Conservation (phyloP, 2,113 vertebrate species). For the Heterotis niloticus region DNA sequence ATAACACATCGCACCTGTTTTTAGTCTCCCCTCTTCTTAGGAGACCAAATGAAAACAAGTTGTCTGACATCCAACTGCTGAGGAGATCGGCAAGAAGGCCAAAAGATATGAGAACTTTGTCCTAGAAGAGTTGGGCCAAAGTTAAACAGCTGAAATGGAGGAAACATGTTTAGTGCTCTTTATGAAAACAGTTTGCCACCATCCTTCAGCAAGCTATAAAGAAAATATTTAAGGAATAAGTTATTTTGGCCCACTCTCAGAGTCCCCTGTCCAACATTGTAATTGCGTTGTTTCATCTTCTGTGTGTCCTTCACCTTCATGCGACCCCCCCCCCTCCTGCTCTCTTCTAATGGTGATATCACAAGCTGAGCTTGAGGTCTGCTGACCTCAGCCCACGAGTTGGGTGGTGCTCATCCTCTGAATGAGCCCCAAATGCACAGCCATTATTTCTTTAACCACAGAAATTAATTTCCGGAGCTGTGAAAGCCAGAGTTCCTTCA, state of each 20-base stretch:
- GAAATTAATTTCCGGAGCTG: constrained; percentile 40
- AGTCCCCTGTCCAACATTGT: constrained; percentile 42
- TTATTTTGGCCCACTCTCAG: constrained; percentile 44
- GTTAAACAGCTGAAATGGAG: neutral
- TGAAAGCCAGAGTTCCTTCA: constrained; percentile 7
- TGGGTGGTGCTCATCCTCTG: no score
- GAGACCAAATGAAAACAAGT: constrained; percentile 34
- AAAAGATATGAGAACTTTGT: constrained; percentile 37
- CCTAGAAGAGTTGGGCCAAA: constrained; percentile 25
- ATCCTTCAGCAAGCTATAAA: constrained; percentile 39
- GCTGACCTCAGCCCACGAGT: neutral
- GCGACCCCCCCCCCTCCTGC: constrained; percentile 34
- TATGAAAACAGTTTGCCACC: constrained; percentile 50
- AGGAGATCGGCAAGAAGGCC: constrained; percentile 15
- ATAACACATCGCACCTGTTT: constrained; percentile 45
- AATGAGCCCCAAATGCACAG: constrained; percentile 19
- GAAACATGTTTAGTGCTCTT: constrained; percentile 30
- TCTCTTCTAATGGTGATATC: neutral
- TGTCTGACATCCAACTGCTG: constrained; percentile 6
- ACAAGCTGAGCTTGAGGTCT: neutral
- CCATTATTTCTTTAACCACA: constrained; percentile 32
- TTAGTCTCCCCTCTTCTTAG: constrained; percentile 34
- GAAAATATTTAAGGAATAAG: constrained; percentile 48
- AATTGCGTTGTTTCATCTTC: constrained; percentile 32
- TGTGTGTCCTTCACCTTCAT: constrained; percentile 37